Conservation (phyloP, 2,888 invertebrate species). For the Cephus sareptanus region DNA sequence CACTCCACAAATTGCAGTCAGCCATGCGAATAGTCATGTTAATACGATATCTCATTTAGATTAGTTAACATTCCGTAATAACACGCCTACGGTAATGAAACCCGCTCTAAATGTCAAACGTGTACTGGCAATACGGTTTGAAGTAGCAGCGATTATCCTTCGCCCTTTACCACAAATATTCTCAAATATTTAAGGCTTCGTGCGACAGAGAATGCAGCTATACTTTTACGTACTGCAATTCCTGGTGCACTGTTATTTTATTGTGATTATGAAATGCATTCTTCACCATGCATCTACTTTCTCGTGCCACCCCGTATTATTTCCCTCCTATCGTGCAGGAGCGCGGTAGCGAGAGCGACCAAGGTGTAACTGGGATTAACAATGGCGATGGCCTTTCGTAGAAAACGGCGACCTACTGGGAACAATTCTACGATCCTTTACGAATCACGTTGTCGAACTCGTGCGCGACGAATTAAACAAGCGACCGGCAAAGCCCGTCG, state of each 20-base stretch:
- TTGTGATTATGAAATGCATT: constrained; percentile 34
- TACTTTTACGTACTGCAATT: not conserved
- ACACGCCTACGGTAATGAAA: constrained; percentile 36
- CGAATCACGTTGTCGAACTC: not conserved
- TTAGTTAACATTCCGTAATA: constrained; percentile 49
- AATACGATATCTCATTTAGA: not conserved
- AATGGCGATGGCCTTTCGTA: constrained; percentile 17
- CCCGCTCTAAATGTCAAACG: constrained; percentile 39
- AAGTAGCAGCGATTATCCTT: constrained; percentile 18
- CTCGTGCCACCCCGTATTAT: not conserved
- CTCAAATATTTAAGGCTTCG: constrained; percentile 18
- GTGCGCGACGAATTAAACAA: constrained; percentile 1
- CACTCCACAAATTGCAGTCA: not conserved
- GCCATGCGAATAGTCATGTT: not conserved
- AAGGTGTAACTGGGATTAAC: constrained; percentile 19
- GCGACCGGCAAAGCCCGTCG: not conserved
- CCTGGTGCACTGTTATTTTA: constrained; percentile 23
- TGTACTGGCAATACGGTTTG: constrained; percentile 17
- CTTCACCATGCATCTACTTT: not conserved
- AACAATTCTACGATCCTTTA: constrained; percentile 4
- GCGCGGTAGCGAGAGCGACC: constrained; percentile 10
- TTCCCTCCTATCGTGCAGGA: not conserved
- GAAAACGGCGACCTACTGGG: constrained; percentile 12
- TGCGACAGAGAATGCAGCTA: not conserved
- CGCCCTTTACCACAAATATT: constrained; percentile 22